Base-by-base conservation (phyloP, 2,888 invertebrate species). In the Ennomos erosarius region DNA sequence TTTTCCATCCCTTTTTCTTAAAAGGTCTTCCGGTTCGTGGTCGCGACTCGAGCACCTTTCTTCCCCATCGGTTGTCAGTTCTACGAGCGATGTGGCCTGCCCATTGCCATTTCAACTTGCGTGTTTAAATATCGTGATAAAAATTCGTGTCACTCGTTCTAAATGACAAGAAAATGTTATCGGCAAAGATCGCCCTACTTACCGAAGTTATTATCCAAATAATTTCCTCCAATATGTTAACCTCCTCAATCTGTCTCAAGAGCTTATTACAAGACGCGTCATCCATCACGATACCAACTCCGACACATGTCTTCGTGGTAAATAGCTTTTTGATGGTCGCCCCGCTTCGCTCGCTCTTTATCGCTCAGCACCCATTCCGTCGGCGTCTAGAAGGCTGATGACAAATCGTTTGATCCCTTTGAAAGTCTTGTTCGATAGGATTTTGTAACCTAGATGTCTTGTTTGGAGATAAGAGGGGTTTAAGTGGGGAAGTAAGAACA, bases 271-370 rank as follows among this genome's bases (percentile, higher is more conserved):
- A 45, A 52, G 33, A 38, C 34, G 11, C 16, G 39, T 43, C 54
- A 62, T 62, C 47, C 42, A 61, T 61, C 61, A 61, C 53, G 39
- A 12, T 33, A 49, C 38, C 42, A 47, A 40, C 45, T 48, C 13
- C 26, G 62, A 54, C 54, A 50, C 54, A 55, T 58, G 55, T 51
- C 58, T 58, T 52, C 38, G 44, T 44, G 59, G 55, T 55, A 59
- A 62, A 62, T 62, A 55, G 62, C 48, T 62, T 55, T 62, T 46
- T 62, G 62, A 59, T 62, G 58, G 49, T 50, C 55, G 47, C 39
- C 40, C 37, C 42, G 44, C 35, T 42, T 11, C 35, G 48, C 38
- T 42, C 16, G 38, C 58, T 48, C 9, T 48, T 54, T 58, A 57
- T 58, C 55, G 51, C 1, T 9, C 26, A 5, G 3, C 4, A 9